Evolutionary conservation across 2,113 vertebrate genomes (phyloP), one percentile per base, ranked within the genome.

Genomic region (Oryzias celebensis): DNA sequence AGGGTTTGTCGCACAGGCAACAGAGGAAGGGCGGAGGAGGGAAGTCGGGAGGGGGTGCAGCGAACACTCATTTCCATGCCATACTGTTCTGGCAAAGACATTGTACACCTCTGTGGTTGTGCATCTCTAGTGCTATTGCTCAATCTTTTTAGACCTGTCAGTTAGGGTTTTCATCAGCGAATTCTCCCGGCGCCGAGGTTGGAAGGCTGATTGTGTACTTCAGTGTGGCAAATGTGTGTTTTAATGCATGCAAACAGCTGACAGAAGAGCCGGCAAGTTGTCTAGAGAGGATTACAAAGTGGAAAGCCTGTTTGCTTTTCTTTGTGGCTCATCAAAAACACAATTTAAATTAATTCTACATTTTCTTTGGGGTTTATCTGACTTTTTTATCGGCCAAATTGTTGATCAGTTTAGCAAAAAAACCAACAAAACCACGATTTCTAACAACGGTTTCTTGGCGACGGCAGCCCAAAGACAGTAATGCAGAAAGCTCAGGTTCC

Each of bases 1-100:
- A 90, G 89, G 89, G 84, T 88, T 88, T 80, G 84, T 88, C 71
- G 68, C 83, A 84, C 84, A 74, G 88, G 85, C 87, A 86, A 87
- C 87, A 78, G 85, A 86, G 77, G 78, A 68, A 60, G 64, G 62
- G 80, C 18, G 63, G 75, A 56, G 73, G 63, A 67, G 56, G 45
- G 8, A 43, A 16, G 26, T 47, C 5, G 52, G 14, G 2, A 48
- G 26, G 41, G 31, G 28, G 16, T 3, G 23, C 58, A 56, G 62
- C 67, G 72, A 83, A 74, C 80, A 70, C 68, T 86, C 77, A 78
- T 87, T 85, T 89, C 80, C 80, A 80, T 82, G 84, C 73, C 26
- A 58, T 76, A 55, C 73, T 58, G 84, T 80, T 84, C 82, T 86
- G 88, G 85, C 88, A 87, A 75, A 86, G 84, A 81, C 80, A 78